Evolutionary conservation across 2,888 invertebrate genomes (phyloP).

Genomic region (Odontomyia ornata): DNA sequence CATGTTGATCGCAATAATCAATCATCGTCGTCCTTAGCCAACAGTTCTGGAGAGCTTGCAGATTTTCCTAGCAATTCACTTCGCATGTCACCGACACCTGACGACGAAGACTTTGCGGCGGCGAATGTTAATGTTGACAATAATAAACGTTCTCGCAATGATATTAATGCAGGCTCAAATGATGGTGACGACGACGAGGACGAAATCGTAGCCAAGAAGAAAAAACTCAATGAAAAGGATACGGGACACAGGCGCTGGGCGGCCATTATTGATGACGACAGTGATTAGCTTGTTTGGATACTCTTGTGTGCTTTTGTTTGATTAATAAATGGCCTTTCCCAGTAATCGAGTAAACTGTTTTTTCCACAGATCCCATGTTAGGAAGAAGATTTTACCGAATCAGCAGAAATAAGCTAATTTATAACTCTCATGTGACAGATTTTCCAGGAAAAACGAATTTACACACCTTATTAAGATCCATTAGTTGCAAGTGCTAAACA

Average conservation of each 20-base stretch:
- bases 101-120: not conserved
- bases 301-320: not conserved
- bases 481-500: no score
- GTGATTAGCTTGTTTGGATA: slow-evolving; percentile 19
- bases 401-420: no score
- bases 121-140: slow-evolving; percentile 5
- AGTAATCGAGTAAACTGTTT: no score
- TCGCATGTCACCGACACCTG: slow-evolving; percentile 39
- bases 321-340: not conserved
- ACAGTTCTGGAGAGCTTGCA: slow-evolving; percentile 21
- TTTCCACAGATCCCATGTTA: no score
- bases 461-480: no score
- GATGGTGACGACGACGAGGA: not conserved
- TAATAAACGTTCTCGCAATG: slow-evolving; percentile 20
- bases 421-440: no score
- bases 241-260: slow-evolving; percentile 20
- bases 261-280: slow-evolving; percentile 27
- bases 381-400: no score
- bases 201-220: slow-evolving; percentile 8
- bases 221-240: not conserved
- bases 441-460: no score
- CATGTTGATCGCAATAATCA: slow-evolving; percentile 25
- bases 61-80: slow-evolving; percentile 35
- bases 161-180: not conserved
- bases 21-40: slow-evolving; percentile 27